Evolutionary conservation across 2,797 vertebrate species (phyloP), one percentile per base, ranked within the genome.

Genomic region (Sebastes oblongus): DNA sequence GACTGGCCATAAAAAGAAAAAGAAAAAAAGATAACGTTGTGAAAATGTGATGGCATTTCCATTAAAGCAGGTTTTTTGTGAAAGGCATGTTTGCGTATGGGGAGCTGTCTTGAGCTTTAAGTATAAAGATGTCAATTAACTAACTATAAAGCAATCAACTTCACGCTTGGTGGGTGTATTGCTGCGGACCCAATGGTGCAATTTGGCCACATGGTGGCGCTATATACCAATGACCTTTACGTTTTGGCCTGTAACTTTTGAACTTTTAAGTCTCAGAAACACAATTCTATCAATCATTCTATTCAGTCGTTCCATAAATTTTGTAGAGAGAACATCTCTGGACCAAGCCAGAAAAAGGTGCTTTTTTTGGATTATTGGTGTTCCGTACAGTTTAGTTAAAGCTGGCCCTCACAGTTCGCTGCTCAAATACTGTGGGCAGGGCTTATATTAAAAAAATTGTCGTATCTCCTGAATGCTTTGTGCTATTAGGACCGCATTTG

Each of bases 21-120:
- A 36, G 2, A 36, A 12, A 39, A 86, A 78, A 46, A 32, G 2
- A 56, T 78, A 80, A 89, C 86, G 82, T 87, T 88, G 77, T 87
- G 59, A 78, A 90, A 82, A 92, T 88, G 80, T 80, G 67, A 81
- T 78, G 83, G 55, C 89, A 72, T 88, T 88, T 86, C 75, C 72
- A 78, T 78, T 74, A 89, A 83, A 88, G 71, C 16, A 11, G 65
- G 22, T 64, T 79, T 82, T 62, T 60, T 52, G 8, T 36, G 30
- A 78, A 89, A 70, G 50, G 72, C 32, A 78, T 84, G 71, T 81
- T 86, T 87, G 70, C 78, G 60, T 75, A 55, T 69, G 46, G 6
- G 39, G 25, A 50, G 22, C 68, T 74, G 78, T 86, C 55, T 61
- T 59, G 66, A 66, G 66, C 55, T 83, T 80, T 27, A 66, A 75